Percentiles rank a stretch among this genome's conserved stretches.
Conservation (phyloP, 2,797 vertebrate genomes). For the Sebastiscus tertius region DNA sequence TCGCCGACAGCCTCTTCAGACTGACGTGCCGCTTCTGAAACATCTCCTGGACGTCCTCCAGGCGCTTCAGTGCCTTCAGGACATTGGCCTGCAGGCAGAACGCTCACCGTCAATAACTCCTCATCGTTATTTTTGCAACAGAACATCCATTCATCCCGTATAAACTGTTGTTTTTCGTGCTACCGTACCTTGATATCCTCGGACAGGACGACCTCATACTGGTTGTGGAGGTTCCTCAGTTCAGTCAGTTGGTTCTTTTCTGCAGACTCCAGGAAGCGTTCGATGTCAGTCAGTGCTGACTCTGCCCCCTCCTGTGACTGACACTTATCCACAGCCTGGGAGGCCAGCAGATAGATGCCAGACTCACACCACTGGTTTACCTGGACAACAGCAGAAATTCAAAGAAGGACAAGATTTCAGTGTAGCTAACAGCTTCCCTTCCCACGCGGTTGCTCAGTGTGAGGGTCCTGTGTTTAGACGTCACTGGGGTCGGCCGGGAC, state of each 20-base stretch:
- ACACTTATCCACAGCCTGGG: slow-evolving; percentile 96
- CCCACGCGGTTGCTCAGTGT: not conserved
- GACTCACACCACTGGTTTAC: slow-evolving; percentile 95
- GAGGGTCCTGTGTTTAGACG: not conserved
- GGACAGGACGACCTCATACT: slow-evolving; percentile 90
- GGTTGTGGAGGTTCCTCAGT: slow-evolving; percentile 90
- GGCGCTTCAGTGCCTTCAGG: slow-evolving; percentile 87
- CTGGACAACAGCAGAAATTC: slow-evolving; percentile 71
- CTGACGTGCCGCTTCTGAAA: slow-evolving; percentile 93
- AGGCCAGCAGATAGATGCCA: slow-evolving; percentile 95
- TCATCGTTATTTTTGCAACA: not conserved
- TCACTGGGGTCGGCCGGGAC: not conserved
- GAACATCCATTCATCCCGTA: not conserved
- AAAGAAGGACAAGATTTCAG: not conserved
- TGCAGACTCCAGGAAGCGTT: slow-evolving; percentile 87
- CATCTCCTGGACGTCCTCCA: slow-evolving; percentile 93
- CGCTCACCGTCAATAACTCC: not conserved
- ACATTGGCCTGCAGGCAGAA: slow-evolving; percentile 79
- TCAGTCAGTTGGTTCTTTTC: slow-evolving; percentile 87
- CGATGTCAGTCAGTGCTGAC: slow-evolving; percentile 89
- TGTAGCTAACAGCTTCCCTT: not conserved
- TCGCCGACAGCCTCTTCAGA: slow-evolving; percentile 92
- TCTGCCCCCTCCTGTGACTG: slow-evolving; percentile 97
- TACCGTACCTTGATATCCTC: slow-evolving; percentile 87
- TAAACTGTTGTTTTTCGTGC: not conserved